Evolutionary conservation across 2,888 invertebrate genomes (phyloP).

Genomic region (Eudasyphora cyanicolor): DNA sequence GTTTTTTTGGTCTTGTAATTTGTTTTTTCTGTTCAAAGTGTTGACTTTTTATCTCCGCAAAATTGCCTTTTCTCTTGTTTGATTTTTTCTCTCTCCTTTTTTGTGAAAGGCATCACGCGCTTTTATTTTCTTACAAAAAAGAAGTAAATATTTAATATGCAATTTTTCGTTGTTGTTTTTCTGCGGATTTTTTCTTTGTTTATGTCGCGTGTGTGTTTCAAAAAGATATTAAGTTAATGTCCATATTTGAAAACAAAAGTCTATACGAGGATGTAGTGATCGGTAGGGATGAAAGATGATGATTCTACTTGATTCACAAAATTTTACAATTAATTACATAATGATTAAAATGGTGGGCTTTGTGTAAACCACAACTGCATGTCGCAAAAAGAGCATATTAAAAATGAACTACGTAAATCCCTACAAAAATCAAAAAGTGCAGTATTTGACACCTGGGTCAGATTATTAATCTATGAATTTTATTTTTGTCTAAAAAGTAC

Average conservation of each 20-base stretch:
- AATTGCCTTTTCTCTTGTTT: no score
- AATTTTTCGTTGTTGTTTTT: constrained; percentile 18
- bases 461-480: no score
- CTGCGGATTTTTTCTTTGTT: constrained; percentile 38
- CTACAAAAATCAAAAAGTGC: no score
- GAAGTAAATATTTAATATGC: constrained; percentile 44
- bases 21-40: constrained; percentile 26
- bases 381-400: no score
- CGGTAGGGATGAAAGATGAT: background rate
- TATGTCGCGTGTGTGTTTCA: constrained; percentile 69
- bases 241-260: background rate
- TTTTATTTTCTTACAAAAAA: constrained; percentile 58
- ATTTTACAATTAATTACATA: no score
- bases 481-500: no score
- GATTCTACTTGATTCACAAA: no score
- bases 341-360: no score
- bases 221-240: constrained; percentile 21
- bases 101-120: constrained; percentile 78
- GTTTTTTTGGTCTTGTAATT: constrained; percentile 42
- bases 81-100: constrained; percentile 49
- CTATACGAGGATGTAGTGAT: background rate
- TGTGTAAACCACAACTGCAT: no score
- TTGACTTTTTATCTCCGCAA: constrained; percentile 1
- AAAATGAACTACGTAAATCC: no score
- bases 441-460: no score